These are phyloP conservation scores for Cerastis rubricosa DNA, from an alignment of 2,888 invertebrate genomes.

Conservation along the genomic window DNA sequence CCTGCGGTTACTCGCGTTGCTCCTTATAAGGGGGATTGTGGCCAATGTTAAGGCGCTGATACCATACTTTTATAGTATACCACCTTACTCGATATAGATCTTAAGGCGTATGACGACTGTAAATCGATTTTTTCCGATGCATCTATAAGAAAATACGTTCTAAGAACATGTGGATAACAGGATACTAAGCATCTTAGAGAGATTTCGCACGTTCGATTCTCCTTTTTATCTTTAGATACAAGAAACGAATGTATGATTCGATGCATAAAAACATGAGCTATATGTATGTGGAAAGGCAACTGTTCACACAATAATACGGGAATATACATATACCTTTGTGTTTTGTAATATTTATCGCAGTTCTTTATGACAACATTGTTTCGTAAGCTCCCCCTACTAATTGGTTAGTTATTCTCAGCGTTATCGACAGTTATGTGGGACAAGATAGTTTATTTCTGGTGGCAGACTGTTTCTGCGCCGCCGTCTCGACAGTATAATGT, in stretches of 20 bases:
- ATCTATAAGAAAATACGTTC: slow-evolving; percentile 66
- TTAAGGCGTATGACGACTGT: slow-evolving; percentile 70
- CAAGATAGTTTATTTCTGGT: slow-evolving; percentile 83
- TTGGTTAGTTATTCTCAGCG: slow-evolving; percentile 75
- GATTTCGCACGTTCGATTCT: slow-evolving; percentile 38
- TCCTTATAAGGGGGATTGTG: slow-evolving; percentile 77
- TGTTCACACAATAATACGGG: slow-evolving; percentile 38
- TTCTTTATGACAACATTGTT: slow-evolving; percentile 69
- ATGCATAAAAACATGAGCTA: slow-evolving; percentile 37
- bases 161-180: slow-evolving; percentile 59
- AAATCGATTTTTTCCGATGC: slow-evolving; percentile 69
- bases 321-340: slow-evolving; percentile 12
- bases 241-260: slow-evolving; percentile 38
- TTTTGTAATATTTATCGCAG: slow-evolving; percentile 59
- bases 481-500: slow-evolving; percentile 67
- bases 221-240: slow-evolving; percentile 19
- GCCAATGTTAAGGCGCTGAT: slow-evolving; percentile 78
- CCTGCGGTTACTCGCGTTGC: slow-evolving; percentile 73
- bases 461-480: slow-evolving; percentile 75
- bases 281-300: slow-evolving; percentile 35
- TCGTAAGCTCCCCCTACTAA: slow-evolving; percentile 71
- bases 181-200: slow-evolving; percentile 37
- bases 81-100: slow-evolving; percentile 71
- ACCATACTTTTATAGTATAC: slow-evolving; percentile 72
- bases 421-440: slow-evolving; percentile 82